Evolutionary conservation across 2,797 vertebrate species (phyloP), one percentile per base, ranked within the genome.

Genomic region (Lepilemur ruficaudatus): DNA sequence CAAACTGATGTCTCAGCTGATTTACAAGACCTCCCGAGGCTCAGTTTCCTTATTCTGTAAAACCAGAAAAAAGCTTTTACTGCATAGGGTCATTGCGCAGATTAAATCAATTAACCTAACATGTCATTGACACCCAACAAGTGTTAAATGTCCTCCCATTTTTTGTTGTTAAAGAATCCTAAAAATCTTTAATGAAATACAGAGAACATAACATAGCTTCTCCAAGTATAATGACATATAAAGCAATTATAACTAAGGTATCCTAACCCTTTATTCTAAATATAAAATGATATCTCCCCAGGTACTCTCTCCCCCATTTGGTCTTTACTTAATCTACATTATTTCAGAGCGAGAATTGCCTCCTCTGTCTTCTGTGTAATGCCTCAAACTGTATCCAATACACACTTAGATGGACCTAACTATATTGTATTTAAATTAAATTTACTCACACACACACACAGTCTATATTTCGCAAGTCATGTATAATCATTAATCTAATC

Each of bases 401-500:
- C 15, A 43, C 63, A 76, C 20, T 78, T 67, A 50, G 28, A 69
- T 89, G 17, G 20, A 20, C 79, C 48, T 65, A 88, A 95, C 23
- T 75, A 81, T 65, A 92, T 90, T 93, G 93, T 92, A 80, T 83
- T 97, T 88, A 87, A 95, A 93, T 94, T 95, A 87, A 97, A 92
- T 82, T 81, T 6, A 70, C 43, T 38, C 73, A 55, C 35, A n/a
- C 72, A 85, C n/a, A 75, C 32, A 59, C 73, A 63, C 32, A 38
- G 38, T 38, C 38, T 38, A 2, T 38, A 38, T 38, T 38, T 38
- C 4, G 38, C 38, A 38, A 38, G 82, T 63, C 55, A 23, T 70
- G 15, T 89, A 73, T 84, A 96, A 95, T 78, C 91, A 95, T 96
- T 89, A 95, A 65, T 83, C 67, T 30, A 96, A 96, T 97, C 61